phyloP scores from a whole-genome alignment of 2,888 invertebrate genomes.

The Bombylius major region DNA sequence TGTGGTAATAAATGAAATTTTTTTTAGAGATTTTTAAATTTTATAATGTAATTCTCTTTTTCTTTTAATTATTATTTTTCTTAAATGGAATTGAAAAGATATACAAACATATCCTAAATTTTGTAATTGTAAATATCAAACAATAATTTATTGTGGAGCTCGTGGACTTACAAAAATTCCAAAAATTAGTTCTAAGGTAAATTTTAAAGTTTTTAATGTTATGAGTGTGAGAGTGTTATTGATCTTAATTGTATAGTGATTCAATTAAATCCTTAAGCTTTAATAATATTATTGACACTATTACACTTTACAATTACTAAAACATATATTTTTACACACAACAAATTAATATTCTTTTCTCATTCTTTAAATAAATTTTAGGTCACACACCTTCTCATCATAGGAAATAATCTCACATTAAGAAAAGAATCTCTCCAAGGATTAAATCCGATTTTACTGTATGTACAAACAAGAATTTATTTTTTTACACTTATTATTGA shows the following conservation, averaged over 20 bases:
- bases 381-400: conserved; percentile 28
- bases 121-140: conserved; percentile 23
- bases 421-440: conserved; percentile 25
- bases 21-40: not conserved
- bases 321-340: not conserved
- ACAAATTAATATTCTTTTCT: conserved; percentile 2
- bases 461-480: not conserved
- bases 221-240: too few relatives aligned
- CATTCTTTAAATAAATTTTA: conserved; percentile 7
- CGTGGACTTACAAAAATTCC: conserved; percentile 8
- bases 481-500: not conserved
- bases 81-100: conserved; percentile 16
- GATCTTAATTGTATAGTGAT: too few relatives aligned
- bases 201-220: too few relatives aligned
- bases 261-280: too few relatives aligned
- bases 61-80: not conserved
- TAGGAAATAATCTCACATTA: conserved; percentile 28
- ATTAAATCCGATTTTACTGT: conserved; percentile 10
- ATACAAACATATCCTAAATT: conserved; percentile 31
- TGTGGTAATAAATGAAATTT: conserved; percentile 1
- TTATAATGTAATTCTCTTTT: not conserved
- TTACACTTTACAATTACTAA: too few relatives aligned
- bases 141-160: conserved; percentile 9
- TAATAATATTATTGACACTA: not conserved
- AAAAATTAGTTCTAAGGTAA: conserved; percentile 11